A percentile compares a stretch with the other conserved stretches of the same genome.
phyloP scores from a whole-genome alignment of 37 sponge, comb jelly and placozoan species.

The Haliclona indistincta region DNA sequence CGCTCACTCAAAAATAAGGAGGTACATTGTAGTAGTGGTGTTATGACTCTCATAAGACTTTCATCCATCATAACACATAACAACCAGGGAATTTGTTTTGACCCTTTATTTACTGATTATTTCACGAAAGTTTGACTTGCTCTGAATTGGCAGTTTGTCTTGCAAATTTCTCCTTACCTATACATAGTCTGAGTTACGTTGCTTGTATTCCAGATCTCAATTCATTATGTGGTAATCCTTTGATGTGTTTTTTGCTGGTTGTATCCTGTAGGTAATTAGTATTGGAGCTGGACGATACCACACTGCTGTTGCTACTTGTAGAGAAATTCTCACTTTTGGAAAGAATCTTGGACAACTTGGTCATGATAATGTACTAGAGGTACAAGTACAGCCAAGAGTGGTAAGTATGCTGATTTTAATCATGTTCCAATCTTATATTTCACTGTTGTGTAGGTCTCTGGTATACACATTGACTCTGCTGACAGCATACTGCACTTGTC shows the following conservation, averaged over 20 bases:
- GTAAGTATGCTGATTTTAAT: slow-evolving; percentile 20
- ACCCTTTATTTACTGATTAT: not conserved
- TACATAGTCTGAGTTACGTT: not conserved
- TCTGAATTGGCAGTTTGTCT: too few species aligned
- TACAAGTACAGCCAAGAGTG: slow-evolving; percentile 26
- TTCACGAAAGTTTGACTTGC: too few species aligned
- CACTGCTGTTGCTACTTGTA: slow-evolving; percentile 71
- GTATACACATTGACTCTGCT: slow-evolving; percentile 42
- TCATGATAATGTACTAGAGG: slow-evolving; percentile 44
- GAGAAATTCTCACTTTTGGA: slow-evolving; percentile 81
- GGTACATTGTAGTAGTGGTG: not conserved
- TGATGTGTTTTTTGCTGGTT: not conserved
- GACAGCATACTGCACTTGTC: slow-evolving; percentile 63
- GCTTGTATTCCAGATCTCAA: too few species aligned
- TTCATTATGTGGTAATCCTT: not conserved
- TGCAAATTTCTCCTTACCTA: not conserved
- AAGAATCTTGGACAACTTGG: slow-evolving; percentile 89
- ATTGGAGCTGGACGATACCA: slow-evolving; percentile 87
- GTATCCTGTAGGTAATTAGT: slow-evolving; percentile 31
- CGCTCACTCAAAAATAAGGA: not conserved
- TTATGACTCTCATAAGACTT: too few species aligned
- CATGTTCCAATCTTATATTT: not conserved
- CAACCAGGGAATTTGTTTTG: too few species aligned
- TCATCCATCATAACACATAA: too few species aligned
- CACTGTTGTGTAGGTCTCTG: slow-evolving; percentile 42